A percentile compares a stretch with the other conserved stretches of the same genome.
Conservation (phyloP, 1,140 invertebrate species). For the Fopius arisanus region DNA sequence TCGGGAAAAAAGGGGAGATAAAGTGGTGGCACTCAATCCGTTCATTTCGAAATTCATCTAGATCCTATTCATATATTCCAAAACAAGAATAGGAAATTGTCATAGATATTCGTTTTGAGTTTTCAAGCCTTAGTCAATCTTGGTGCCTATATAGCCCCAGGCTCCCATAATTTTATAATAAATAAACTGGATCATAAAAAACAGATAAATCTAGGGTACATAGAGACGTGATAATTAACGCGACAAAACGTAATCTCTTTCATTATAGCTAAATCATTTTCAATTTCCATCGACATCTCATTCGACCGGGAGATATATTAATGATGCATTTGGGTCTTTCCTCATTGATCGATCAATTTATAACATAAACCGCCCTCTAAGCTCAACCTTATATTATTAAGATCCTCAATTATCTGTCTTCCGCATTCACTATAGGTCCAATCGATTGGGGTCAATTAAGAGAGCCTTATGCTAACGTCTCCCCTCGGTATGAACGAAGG, state of each 20-base stretch:
- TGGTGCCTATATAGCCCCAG: no score
- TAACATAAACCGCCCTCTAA: not conserved
- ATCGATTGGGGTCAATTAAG: not conserved
- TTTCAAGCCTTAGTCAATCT: no score
- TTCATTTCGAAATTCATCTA: no score
- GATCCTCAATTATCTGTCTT: not conserved
- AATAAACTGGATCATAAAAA: no score
- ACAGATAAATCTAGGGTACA: no score
- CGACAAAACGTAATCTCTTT: not conserved
- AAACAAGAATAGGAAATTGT: no score
- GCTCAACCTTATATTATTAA: not conserved
- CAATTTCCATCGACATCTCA: not conserved
- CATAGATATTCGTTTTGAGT: no score
- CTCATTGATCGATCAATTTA: not conserved
- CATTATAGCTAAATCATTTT: not conserved
- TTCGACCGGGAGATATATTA: not conserved
- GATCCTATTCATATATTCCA: no score
- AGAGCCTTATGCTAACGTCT: not conserved
- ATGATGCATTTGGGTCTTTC: not conserved
- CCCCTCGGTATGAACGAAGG: not conserved
- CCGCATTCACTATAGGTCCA: not conserved
- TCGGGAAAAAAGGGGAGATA: no score
- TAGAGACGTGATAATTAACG: no score
- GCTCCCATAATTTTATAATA: no score
- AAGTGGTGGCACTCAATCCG: no score